phyloP scores from a whole-genome alignment of 2,797 vertebrate genomes.

The Microcaecilia unicolor region DNA sequence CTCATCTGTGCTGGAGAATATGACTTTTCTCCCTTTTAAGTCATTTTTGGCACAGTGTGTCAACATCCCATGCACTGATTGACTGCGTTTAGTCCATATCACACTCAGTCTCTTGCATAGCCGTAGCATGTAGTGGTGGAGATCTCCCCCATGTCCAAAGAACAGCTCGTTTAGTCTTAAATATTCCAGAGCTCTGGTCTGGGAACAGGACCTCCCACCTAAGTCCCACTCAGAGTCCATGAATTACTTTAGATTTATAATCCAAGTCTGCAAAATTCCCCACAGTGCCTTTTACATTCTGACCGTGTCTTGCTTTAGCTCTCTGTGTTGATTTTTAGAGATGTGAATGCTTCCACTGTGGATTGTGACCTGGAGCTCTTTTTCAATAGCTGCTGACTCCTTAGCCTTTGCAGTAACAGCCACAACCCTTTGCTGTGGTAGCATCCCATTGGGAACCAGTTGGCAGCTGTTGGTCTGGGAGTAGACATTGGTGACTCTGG shows the following conservation, averaged over 20 bases:
- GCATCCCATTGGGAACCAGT: constrained; percentile 19
- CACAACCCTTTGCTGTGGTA: constrained; percentile 23
- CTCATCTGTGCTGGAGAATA: constrained; percentile 33
- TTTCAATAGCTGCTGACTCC: constrained; percentile 16
- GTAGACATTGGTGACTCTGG: constrained; percentile 63
- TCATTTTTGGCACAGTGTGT: constrained; percentile 62
- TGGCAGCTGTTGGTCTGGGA: constrained; percentile 60
- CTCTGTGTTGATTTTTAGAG: constrained; percentile 15
- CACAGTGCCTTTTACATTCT: constrained; percentile 38
- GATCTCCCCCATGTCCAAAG: constrained; percentile 61
- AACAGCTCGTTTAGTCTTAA: constrained; percentile 61
- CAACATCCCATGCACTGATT: constrained; percentile 82
- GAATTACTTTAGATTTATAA: background rate
- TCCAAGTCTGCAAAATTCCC: background rate
- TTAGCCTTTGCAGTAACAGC: constrained; percentile 57
- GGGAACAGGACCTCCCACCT: too few relatives aligned
- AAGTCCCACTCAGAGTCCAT: constrained; percentile 27
- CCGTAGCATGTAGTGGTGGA: constrained; percentile 57
- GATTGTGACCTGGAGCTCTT: constrained; percentile 36
- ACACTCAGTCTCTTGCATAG: constrained; percentile 78
- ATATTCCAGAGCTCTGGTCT: background rate
- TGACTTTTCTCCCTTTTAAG: constrained; percentile 56
- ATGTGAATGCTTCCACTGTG: background rate
- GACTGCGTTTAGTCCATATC: constrained; percentile 81
- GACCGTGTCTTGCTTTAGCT: constrained; percentile 27